Percentiles rank a stretch among this genome's conserved stretches.
phyloP scores from a whole-genome alignment of 2,113 vertebrate genomes.

The Cervus canadensis region DNA sequence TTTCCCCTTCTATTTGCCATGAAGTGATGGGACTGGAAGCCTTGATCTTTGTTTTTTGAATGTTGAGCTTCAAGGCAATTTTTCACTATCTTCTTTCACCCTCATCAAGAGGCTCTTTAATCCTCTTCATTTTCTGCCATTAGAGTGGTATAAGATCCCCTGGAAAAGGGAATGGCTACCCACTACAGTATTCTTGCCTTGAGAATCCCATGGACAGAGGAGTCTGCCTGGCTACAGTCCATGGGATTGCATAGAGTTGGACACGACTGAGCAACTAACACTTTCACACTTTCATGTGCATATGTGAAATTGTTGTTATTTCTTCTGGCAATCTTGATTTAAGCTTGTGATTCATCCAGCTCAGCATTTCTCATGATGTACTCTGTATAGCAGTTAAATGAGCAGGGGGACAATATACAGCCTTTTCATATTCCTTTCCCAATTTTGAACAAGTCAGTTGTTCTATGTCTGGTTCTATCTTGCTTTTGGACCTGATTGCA shows the following conservation, averaged over 20 bases:
- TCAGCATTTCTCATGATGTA: not conserved
- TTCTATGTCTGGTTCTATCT: not conserved
- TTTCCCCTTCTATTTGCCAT: not conserved
- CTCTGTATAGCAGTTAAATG: not conserved
- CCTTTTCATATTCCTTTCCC: not conserved
- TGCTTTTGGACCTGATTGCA: not conserved
- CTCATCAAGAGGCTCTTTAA: not conserved
- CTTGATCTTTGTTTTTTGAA: not conserved
- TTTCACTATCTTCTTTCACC: not conserved
- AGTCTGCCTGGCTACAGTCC: not conserved
- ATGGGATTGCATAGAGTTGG: not conserved
- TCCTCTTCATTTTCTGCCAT: not conserved
- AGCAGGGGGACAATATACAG: not conserved
- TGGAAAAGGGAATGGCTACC: not conserved
- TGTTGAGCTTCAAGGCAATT: not conserved
- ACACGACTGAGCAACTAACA: not conserved
- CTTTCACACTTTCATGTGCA: not conserved
- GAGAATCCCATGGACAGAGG: not conserved
- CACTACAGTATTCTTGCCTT: not conserved
- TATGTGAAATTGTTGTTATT: not conserved
- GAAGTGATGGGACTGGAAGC: not conserved
- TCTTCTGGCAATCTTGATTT: not conserved
- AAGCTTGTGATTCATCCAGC: not conserved
- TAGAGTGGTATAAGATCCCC: not conserved
- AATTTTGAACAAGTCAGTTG: not conserved